These are phyloP conservation scores for Chrysolina americana DNA, from an alignment of 2,888 invertebrate genomes.

Conservation along the genomic window DNA sequence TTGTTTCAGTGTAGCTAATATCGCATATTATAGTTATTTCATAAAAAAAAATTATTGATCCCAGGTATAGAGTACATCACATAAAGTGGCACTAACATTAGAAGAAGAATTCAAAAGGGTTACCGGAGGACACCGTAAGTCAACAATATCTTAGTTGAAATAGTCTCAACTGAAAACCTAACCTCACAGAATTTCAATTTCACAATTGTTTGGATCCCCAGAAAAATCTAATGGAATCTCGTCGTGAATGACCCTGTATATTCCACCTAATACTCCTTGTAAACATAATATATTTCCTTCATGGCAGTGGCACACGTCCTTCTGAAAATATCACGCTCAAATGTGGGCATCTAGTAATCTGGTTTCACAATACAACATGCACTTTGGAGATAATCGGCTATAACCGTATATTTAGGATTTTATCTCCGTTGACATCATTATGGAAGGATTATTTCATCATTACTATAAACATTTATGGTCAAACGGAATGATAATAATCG, in stretches of 20 bases:
- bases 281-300: no score
- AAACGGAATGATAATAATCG: neutral
- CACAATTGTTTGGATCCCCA: no score
- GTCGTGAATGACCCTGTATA: no score
- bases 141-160: neutral
- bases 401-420: constrained; percentile 8
- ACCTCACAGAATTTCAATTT: no score
- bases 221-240: no score
- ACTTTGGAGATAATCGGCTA: neutral
- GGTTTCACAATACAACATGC: neutral
- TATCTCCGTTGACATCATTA: neutral
- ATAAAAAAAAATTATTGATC: no score
- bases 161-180: no score
- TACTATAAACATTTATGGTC: neutral
- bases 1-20: no score
- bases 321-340: neutral
- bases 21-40: no score
- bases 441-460: neutral
- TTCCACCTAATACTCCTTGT: no score
- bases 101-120: neutral
- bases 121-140: no score
- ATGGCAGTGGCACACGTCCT: neutral
- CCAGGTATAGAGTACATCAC: neutral
- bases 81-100: neutral
- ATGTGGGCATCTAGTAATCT: neutral